These are phyloP conservation scores for Apogon talboti DNA, from an alignment of 2,797 vertebrate genomes.

Conservation along the genomic window DNA sequence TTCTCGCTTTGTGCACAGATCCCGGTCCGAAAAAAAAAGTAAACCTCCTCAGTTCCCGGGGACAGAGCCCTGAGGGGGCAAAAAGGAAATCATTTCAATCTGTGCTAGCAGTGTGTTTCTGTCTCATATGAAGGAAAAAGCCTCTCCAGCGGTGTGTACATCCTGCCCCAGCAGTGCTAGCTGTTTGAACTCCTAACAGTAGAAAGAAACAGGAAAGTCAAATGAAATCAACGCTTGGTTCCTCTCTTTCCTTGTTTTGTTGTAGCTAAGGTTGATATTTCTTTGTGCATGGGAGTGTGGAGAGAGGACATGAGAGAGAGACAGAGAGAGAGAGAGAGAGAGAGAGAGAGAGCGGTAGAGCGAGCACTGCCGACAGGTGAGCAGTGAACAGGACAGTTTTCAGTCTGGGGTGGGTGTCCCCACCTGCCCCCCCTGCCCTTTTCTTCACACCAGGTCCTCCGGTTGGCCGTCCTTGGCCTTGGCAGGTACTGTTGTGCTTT, in stretches of 20 bases:
- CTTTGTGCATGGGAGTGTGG: slow-evolving; percentile 84
- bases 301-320: slow-evolving; percentile 61
- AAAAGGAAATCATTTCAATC: slow-evolving; percentile 57
- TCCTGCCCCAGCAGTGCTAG: slow-evolving; percentile 64
- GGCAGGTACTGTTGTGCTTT: slow-evolving; percentile 92
- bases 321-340: slow-evolving; percentile 32
- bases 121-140: slow-evolving; percentile 53
- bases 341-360: slow-evolving; percentile 37
- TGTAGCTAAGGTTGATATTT: slow-evolving; percentile 83
- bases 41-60: slow-evolving; percentile 51
- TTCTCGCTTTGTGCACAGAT: slow-evolving; percentile 84
- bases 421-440: slow-evolving; percentile 15
- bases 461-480: slow-evolving; percentile 90
- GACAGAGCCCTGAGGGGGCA: slow-evolving; percentile 37
- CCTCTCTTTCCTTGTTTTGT: slow-evolving; percentile 71
- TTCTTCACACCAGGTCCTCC: slow-evolving; percentile 89
- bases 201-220: slow-evolving; percentile 60
- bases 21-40: slow-evolving; percentile 74
- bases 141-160: slow-evolving; percentile 64
- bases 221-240: slow-evolving; percentile 85
- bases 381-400: slow-evolving; percentile 51
- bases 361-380: slow-evolving; percentile 63
- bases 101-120: slow-evolving; percentile 77
- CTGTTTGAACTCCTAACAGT: slow-evolving; percentile 35
- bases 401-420: slow-evolving; percentile 43